Percentiles rank a stretch among this genome's conserved stretches.
phyloP scores from a whole-genome alignment of 2,113 vertebrate genomes.

The Cariama cristata region DNA sequence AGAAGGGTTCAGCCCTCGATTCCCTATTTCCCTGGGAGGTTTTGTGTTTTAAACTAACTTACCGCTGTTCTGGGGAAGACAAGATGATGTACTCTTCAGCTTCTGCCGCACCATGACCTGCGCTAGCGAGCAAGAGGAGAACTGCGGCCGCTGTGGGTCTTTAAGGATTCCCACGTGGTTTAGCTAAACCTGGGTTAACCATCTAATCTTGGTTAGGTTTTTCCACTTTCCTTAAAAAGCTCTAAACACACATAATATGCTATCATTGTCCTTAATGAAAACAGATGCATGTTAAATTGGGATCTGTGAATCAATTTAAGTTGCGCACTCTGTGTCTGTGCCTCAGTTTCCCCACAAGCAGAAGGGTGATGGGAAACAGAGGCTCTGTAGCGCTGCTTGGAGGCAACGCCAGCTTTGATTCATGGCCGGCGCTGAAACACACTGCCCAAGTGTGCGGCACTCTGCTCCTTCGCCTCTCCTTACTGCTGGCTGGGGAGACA shows the following conservation, averaged over 20 bases:
- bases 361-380: neutral
- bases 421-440: neutral
- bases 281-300: neutral
- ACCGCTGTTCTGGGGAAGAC: neutral
- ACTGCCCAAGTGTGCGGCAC: neutral
- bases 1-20: neutral
- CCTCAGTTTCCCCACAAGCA: neutral
- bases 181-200: neutral
- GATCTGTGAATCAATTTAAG: neutral
- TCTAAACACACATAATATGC: neutral
- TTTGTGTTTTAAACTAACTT: neutral
- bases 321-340: neutral
- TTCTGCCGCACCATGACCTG: neutral
- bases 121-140: neutral
- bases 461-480: neutral
- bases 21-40: neutral
- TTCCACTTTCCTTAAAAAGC: neutral
- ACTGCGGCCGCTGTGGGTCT: neutral
- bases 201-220: neutral
- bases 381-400: neutral
- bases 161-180: neutral
- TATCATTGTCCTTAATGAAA: neutral
- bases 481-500: neutral
- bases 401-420: neutral
- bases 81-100: neutral